phyloP scores from a whole-genome alignment of 2,888 invertebrate species.

The Therioaphis trifolii region DNA sequence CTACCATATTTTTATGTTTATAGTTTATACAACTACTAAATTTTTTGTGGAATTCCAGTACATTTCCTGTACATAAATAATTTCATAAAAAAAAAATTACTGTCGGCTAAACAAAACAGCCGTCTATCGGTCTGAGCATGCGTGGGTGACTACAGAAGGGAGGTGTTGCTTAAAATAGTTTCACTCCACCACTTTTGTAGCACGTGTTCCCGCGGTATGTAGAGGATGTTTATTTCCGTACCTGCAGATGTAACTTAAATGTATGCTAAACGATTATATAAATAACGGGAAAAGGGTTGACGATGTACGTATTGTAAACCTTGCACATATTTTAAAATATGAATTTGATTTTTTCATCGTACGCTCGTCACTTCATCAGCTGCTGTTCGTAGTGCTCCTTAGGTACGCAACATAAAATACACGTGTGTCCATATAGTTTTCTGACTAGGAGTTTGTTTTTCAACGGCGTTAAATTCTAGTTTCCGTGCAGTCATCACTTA shows the following conservation, averaged over 20 bases:
- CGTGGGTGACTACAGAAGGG: slow-evolving; percentile 37
- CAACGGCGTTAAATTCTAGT: neutral
- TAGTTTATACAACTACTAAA: too few relatives aligned
- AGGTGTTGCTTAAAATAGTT: slow-evolving; percentile 50
- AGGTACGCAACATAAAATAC: slow-evolving; percentile 37
- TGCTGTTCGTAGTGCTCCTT: neutral
- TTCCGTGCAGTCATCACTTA: too few relatives aligned
- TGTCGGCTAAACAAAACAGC: slow-evolving; percentile 32
- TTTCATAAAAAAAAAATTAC: neutral
- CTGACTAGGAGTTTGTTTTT: neutral
- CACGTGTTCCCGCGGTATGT: slow-evolving; percentile 50
- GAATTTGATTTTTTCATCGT: neutral
- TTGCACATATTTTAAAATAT: too few relatives aligned
- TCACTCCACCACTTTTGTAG: slow-evolving; percentile 33
- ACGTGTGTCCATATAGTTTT: neutral
- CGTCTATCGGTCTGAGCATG: slow-evolving; percentile 15
- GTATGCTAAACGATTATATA: slow-evolving; percentile 52
- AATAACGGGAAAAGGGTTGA: slow-evolving; percentile 53
- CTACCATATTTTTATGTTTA: too few relatives aligned
- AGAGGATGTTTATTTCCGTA: slow-evolving; percentile 58
- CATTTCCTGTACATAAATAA: slow-evolving; percentile 21
- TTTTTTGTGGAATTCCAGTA: neutral
- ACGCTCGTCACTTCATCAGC: neutral
- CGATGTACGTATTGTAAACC: neutral
- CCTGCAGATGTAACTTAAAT: slow-evolving; percentile 52